Conservation (phyloP, 2,888 invertebrate species). For the Colletes collaris region DNA sequence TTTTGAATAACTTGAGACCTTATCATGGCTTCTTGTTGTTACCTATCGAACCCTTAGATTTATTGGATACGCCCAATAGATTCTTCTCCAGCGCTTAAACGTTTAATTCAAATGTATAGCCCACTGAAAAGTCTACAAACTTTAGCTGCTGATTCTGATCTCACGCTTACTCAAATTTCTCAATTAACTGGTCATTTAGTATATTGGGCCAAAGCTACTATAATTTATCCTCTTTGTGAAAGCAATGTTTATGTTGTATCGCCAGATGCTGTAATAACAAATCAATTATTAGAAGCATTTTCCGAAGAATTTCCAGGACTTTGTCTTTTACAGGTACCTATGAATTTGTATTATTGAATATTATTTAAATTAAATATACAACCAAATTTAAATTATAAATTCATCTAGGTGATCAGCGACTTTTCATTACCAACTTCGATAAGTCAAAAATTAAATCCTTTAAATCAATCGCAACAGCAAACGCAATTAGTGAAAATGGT, state of each 20-base stretch:
- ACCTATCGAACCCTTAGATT: conserved; percentile 87
- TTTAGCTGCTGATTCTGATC: conserved; percentile 95
- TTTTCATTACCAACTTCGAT: conserved; percentile 92
- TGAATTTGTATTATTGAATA: conserved; percentile 6
- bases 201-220: conserved; percentile 98
- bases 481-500: conserved; percentile 91
- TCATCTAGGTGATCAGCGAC: conserved; percentile 86
- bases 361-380: background rate
- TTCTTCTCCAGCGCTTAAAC: conserved; percentile 92
- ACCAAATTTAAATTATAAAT: conserved; percentile 19
- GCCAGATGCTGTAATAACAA: conserved; percentile 92
- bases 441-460: conserved; percentile 88
- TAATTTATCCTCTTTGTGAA: conserved; percentile 98
- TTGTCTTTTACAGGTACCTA: conserved; percentile 88
- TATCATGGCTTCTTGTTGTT: conserved; percentile 96
- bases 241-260: conserved; percentile 98
- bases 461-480: conserved; percentile 87
- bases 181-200: conserved; percentile 96
- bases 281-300: conserved; percentile 91
- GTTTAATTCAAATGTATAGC: conserved; percentile 92
- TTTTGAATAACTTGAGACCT: conserved; percentile 91
- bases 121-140: conserved; percentile 95
- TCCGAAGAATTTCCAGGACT: conserved; percentile 92
- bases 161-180: conserved; percentile 94
- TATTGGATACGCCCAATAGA: conserved; percentile 93